A percentile compares a stretch with the other conserved stretches of the same genome.
Evolutionary conservation across 2,113 vertebrate genomes (phyloP).

Genomic region (Cariama cristata): DNA sequence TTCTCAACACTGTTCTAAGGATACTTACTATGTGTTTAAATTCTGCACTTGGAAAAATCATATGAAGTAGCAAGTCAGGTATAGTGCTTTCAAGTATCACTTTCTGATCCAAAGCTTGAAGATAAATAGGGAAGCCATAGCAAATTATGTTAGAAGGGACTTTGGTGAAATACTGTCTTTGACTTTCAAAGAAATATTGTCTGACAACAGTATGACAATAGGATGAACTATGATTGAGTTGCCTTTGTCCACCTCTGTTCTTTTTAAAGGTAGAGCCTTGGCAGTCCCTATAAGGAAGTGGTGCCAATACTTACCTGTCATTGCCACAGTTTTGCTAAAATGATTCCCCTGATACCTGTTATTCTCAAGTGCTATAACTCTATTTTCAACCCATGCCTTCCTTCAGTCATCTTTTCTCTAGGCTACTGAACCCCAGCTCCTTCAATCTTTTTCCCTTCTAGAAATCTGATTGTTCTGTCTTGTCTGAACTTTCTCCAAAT

Average conservation of each 20-base stretch:
- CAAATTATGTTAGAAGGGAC: not conserved
- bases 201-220: not conserved
- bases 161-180: not conserved
- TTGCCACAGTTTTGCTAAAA: not conserved
- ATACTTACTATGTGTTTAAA: not conserved
- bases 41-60: not conserved
- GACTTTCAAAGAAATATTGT: not conserved
- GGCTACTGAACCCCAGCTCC: not conserved
- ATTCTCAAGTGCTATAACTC: not conserved
- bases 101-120: not conserved
- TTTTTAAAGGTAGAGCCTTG: not conserved
- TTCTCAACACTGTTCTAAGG: not conserved
- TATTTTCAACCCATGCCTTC: not conserved
- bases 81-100: not conserved
- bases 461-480: not conserved
- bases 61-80: not conserved
- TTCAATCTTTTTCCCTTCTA: not conserved
- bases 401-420: not conserved
- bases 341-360: not conserved
- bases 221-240: not conserved
- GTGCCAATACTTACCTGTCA: not conserved
- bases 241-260: not conserved
- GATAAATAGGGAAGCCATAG: not conserved
- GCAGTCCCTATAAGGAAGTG: not conserved
- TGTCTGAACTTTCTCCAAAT: not conserved